These are phyloP conservation scores for Melanerpes formicivorus DNA, from an alignment of 2,113 vertebrate genomes.

Conservation along the genomic window DNA sequence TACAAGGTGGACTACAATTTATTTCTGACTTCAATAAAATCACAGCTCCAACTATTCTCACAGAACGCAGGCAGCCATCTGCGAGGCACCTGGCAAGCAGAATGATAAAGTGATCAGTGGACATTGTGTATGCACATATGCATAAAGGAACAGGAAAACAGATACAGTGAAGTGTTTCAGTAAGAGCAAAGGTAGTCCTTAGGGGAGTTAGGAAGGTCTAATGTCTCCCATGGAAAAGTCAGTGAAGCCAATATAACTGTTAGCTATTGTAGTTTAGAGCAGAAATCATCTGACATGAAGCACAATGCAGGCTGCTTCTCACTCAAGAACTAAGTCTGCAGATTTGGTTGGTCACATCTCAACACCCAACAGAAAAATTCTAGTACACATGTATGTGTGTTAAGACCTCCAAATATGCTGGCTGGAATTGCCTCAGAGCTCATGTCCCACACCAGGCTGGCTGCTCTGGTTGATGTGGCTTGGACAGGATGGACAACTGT, in stretches of 20 bases:
- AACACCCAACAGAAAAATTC: not conserved
- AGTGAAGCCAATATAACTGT: not conserved
- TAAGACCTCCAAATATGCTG: not conserved
- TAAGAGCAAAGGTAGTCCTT: not conserved
- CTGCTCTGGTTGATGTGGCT: not conserved
- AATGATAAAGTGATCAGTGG: not conserved
- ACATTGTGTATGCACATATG: not conserved
- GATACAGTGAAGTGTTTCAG: not conserved
- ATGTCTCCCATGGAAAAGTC: not conserved
- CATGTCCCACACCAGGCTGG: conserved; percentile 17
- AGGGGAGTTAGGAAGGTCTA: not conserved
- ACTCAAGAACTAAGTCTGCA: conserved; percentile 1
- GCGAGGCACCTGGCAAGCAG: not conserved
- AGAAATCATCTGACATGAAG: not conserved
- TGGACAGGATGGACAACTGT: conserved; percentile 1
- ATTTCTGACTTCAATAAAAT: not conserved
- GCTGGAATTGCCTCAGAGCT: not conserved
- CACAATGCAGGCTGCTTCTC: not conserved
- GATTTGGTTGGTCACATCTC: not conserved
- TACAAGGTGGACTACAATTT: conserved; percentile 11
- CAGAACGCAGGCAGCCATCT: not conserved
- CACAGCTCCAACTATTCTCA: not conserved
- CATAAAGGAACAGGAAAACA: not conserved
- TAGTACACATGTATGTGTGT: not conserved
- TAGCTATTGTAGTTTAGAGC: not conserved